These are phyloP conservation scores for Propithecus deckenii DNA, from an alignment of 2,797 vertebrate genomes.

Conservation along the genomic window DNA sequence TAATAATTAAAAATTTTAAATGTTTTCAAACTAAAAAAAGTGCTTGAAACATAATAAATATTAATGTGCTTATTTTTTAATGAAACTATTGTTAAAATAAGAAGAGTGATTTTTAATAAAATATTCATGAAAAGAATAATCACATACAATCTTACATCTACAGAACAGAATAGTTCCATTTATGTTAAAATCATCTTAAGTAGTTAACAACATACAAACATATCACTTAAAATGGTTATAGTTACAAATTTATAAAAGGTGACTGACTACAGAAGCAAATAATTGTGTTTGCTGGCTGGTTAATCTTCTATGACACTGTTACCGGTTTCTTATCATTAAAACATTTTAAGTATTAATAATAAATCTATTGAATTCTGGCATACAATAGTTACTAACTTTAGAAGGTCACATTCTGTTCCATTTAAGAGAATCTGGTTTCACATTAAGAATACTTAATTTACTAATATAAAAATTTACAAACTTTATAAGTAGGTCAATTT, in stretches of 20 bases:
- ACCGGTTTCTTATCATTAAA: background rate
- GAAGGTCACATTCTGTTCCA: background rate
- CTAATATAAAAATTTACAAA: background rate
- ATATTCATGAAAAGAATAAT: background rate
- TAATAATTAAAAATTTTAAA: too few relatives aligned
- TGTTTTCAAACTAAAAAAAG: background rate
- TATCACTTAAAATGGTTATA: background rate
- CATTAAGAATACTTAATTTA: background rate
- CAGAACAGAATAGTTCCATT: background rate
- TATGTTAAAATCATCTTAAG: background rate
- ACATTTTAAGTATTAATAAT: background rate
- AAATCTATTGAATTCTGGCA: background rate
- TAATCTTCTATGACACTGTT: background rate
- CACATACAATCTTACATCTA: background rate
- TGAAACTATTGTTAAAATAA: conserved; percentile 64
- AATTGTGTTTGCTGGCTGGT: background rate
- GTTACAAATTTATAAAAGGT: background rate
- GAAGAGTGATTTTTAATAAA: background rate
- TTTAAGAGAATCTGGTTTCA: background rate
- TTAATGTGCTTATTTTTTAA: conserved; percentile 44
- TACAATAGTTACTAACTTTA: background rate
- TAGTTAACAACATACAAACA: background rate
- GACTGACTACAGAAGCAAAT: background rate
- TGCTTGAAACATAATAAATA: conserved; percentile 68
- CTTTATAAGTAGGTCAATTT: background rate